Conservation (phyloP, 2,113 vertebrate genomes). For the Lepisosteus osseus region DNA sequence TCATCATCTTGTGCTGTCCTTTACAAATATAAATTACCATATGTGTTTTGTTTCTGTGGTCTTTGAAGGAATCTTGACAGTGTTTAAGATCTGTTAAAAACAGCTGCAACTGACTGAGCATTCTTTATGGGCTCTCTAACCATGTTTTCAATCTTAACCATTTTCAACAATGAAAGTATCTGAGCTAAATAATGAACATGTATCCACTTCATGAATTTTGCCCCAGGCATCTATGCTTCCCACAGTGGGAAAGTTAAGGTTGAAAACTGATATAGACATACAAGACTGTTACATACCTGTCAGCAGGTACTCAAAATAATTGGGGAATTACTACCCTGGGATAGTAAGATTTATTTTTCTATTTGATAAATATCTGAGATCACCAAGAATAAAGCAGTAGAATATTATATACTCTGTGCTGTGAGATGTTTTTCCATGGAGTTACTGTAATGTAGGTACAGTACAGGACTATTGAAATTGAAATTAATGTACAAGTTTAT, state of each 20-base stretch:
- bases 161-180: constrained; percentile 53
- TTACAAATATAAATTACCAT: too few relatives aligned
- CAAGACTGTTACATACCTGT: constrained; percentile 69
- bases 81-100: constrained; percentile 3
- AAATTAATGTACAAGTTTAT: too few relatives aligned
- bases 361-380: constrained; percentile 67
- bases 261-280: constrained; percentile 45
- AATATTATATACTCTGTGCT: constrained; percentile 22
- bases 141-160: constrained; percentile 20
- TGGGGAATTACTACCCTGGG: constrained; percentile 70
- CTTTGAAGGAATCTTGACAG: constrained; percentile 8
- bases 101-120: constrained; percentile 8
- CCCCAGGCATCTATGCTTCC: constrained; percentile 49
- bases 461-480: too few relatives aligned
- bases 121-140: not conserved
- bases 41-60: not conserved
- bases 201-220: constrained; percentile 25
- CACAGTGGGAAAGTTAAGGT: constrained; percentile 37
- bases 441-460: too few relatives aligned
- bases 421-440: not conserved
- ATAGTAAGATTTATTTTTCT: constrained; percentile 48
- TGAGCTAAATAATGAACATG: constrained; percentile 27
- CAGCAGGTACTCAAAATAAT: constrained; percentile 76
- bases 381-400: constrained; percentile 44
- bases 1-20: too few relatives aligned